Base-by-base conservation (phyloP, 1,140 invertebrate species). In the Scaptomyza pallida region DNA sequence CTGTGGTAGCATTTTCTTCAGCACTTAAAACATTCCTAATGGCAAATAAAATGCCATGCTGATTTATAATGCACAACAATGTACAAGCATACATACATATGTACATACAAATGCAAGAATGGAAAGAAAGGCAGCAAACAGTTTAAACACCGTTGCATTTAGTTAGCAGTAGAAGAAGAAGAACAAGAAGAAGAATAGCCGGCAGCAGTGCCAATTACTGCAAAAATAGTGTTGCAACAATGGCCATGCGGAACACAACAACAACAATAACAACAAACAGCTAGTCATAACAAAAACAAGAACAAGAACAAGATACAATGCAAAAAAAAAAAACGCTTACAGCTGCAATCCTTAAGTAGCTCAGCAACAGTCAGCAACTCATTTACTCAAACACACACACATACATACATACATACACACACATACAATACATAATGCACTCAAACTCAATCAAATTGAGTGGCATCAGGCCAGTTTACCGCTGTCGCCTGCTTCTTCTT, bases 151-250 rank as follows among this genome's bases (percentile, higher is more conserved):
- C 83, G 82, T 86, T 86, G 69, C 75, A 61, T 47, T 52, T 57
- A 55, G 56, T 75, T 56, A 64, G 60, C 60, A 37, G 43, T 10
- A 51, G 44, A 56, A 51, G 43, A 72, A 30, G 43, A n/a, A 51
- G 44, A 56, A 51, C 37, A 72, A 30, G 43, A n/a, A 51, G 44
- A 56, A 51, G 43, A 72, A 30, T 30, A 30, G 68, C 68, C 56
- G 33, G 23, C 50, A 75, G 33, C 50, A 75, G 80, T 59, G 72
- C 81, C 81, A 86, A 86, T 86, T 86, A 88, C 78, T 75, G 70
- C 77, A 85, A 85, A 85, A 85, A 85, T 85, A 81, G 77, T 81
- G 81, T 88, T 77, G 69, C 80, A 72, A 75, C 81, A 77, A 73
- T 65, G 69, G 60, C 81, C 72, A 85, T 76, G 80, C 75, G 72